These are phyloP conservation scores for Hirtodrosophila duncani DNA, from an alignment of 2,888 invertebrate genomes.

Conservation along the genomic window DNA sequence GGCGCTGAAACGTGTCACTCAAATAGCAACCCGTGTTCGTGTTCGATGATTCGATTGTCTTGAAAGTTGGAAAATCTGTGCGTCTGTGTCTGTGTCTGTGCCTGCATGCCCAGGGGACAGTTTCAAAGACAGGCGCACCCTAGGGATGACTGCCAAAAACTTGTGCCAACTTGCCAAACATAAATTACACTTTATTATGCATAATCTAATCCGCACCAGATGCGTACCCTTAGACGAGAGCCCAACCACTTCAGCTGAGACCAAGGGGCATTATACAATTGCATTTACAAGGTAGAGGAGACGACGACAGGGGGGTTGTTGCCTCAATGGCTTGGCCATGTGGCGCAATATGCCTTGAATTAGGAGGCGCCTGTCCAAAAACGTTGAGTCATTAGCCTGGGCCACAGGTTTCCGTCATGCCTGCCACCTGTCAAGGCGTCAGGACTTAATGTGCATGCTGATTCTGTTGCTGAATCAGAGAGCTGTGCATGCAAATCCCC, in stretches of 20 bases:
- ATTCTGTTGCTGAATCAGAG: too few relatives aligned
- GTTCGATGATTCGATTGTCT: conserved; percentile 45
- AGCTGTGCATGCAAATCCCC: too few relatives aligned
- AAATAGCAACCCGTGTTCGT: too few relatives aligned
- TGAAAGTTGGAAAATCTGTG: too few relatives aligned
- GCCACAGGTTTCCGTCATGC: conserved; percentile 25
- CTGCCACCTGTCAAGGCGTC: conserved; percentile 54
- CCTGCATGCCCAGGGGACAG: conserved; percentile 19
- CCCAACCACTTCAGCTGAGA: too few relatives aligned
- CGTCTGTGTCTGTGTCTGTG: too few relatives aligned
- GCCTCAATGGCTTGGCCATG: conserved; percentile 19
- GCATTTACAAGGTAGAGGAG: too few relatives aligned
- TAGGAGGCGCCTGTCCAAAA: conserved; percentile 33
- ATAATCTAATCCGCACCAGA: conserved; percentile 78
- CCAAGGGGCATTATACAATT: too few relatives aligned
- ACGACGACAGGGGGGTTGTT: too few relatives aligned
- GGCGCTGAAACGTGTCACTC: conserved; percentile 71
- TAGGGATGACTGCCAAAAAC: not conserved
- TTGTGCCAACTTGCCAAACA: conserved; percentile 51
- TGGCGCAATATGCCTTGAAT: conserved; percentile 49
- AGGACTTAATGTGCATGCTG: too few relatives aligned
- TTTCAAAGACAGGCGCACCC: conserved; percentile 15
- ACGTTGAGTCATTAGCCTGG: conserved; percentile 42
- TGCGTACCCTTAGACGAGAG: conserved; percentile 51
- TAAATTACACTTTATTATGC: conserved; percentile 78